Evolutionary conservation across 2,888 invertebrate genomes (phyloP).

Genomic region (Microdon myrmicae): DNA sequence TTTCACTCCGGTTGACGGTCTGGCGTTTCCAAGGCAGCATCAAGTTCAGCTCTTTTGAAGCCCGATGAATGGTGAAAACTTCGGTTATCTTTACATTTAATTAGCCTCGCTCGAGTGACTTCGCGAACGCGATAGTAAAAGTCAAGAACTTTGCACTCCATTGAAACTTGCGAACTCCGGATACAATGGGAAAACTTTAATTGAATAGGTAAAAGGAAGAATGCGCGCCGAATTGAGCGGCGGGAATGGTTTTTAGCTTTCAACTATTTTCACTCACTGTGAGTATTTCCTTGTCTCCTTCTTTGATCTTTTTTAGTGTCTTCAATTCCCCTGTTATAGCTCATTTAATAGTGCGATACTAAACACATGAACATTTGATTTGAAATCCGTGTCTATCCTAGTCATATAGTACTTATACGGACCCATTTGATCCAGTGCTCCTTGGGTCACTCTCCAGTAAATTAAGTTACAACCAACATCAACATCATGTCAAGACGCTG

Average conservation of each 20-base stretch:
- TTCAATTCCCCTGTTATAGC: constrained; percentile 33
- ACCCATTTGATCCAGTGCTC: not conserved
- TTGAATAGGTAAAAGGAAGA: constrained; percentile 42
- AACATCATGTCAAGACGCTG: constrained; percentile 16
- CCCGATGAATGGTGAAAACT: constrained; percentile 29
- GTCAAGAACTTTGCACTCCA: constrained; percentile 45
- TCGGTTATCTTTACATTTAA: constrained; percentile 48
- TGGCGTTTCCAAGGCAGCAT: not conserved
- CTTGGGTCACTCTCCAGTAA: constrained; percentile 24
- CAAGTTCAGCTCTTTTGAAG: constrained; percentile 11
- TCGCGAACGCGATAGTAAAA: constrained; percentile 38
- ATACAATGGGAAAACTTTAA: constrained; percentile 43
- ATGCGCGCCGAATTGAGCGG: too few relatives aligned
- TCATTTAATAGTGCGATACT: constrained; percentile 6
- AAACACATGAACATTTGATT: not conserved
- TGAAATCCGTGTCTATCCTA: constrained; percentile 12
- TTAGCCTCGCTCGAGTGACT: constrained; percentile 45
- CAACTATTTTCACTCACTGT: too few relatives aligned
- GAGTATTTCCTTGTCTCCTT: too few relatives aligned
- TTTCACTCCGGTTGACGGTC: too few relatives aligned
- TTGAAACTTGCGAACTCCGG: constrained; percentile 25
- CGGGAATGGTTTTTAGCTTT: too few relatives aligned
- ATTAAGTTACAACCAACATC: constrained; percentile 43
- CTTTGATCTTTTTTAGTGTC: constrained; percentile 7
- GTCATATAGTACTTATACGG: not conserved